Base-by-base conservation (phyloP, 1,140 invertebrate species). In the Bombus breviceps region DNA sequence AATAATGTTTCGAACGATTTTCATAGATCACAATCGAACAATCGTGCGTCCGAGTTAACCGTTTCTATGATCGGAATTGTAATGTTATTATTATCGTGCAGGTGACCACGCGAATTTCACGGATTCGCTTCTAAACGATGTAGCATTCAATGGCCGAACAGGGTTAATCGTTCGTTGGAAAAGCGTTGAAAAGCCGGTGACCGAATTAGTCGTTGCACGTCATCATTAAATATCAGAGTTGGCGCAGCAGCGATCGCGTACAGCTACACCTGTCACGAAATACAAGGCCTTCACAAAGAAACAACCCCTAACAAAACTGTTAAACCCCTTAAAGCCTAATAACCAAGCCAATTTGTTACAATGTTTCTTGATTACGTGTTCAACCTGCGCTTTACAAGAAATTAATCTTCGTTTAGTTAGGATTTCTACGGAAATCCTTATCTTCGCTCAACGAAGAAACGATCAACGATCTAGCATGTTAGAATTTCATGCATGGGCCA, bases 111-210 rank as follows among this genome's bases (percentile, higher is more conserved):
- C 12, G 37, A 37, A 12, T 41, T 41, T 72, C 18, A 0, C 47
- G 47, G 1, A 53, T 8, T 53, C 28, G 34, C 37, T 43, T 69
- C 34, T 57, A 18, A 69, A 41, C 47, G n/a, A 75, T 75, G 25
- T 47, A 66, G 15, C 41, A 18, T 39, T n/a, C 53, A 47, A 82
- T 64, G n/a, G 39, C 80, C 69, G 71, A 64, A 39, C 37, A 34
- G 62, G 39, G 53, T 78, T 71, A 69, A 68, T 77, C 83, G 83
- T 41, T 76, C 15, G 74, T 72, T 59, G 39, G 47, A 28, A 78
- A 79, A 84, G 66, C 34, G 83, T 62, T 18, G 83, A 79, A 84
- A 53, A 53, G 47, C 32, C 64, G 47, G 39, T 59, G 64, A 78
- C 64, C 62, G 66, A 69, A 84, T 80, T 85, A 79, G 66, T 47